Base-by-base conservation (phyloP, 2,888 invertebrate genomes). In the Troides oblongomaculatus region DNA sequence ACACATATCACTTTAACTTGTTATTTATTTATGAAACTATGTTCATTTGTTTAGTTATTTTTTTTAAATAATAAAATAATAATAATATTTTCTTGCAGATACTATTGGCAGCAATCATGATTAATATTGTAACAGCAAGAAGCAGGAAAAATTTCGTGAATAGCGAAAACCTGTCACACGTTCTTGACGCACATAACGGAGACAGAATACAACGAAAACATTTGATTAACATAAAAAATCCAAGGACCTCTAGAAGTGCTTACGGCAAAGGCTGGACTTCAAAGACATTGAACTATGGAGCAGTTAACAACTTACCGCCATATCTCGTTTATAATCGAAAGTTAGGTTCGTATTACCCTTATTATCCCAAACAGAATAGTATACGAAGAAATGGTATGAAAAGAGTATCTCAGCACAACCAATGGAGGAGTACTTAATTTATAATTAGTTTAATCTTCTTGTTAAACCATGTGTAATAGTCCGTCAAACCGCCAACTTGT, bases 311-410 rank as follows among this genome's bases (percentile, higher is more conserved):
- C 14, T 64, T 70, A 57, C 70, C 70, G 5, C 70, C 70, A 1
- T 70, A 70, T 21, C 64, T 70, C 2, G 64, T 70, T 0, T 70
- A 64, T 61, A 70, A 70, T 25, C 63, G 67, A 61, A 70, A 70
- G 60, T 46, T 67, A 56, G 70, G 70, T 10, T 70, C 70, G 5
- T 70, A 70, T 10, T 70, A 61, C 36, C 70, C 70, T 10, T 70
- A 70, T 39, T 70, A 67, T 36, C 70, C 70, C 17, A 64, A 64
- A 70, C 66, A 64, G 60, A 67, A 70, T 53, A 68, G 30, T 10
- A 46, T 70, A 56, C 43, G 70, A 56, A 66, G 70, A 60, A 70
- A 64, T 36, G 25, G 59, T 21, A 53, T 67, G 46, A 64, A 67
- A 12, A 69, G 61, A 56, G 36, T 43, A 43, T 66, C 64, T 30